Conservation (phyloP, 1,140 invertebrate species). For the Panagrolaimus sp. region DNA sequence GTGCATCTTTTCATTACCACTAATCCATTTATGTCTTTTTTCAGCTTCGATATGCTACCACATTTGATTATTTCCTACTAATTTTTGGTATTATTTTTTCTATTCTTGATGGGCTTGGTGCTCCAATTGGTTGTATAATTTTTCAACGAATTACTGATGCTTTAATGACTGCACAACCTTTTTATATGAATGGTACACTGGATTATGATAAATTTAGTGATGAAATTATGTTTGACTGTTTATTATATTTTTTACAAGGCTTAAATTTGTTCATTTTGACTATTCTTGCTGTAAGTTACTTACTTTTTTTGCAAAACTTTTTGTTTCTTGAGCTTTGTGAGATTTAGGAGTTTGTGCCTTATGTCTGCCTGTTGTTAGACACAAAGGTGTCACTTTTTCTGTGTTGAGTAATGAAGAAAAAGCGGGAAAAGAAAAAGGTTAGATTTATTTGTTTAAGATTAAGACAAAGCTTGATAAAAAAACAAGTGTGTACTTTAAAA, state of each 20-base stretch:
- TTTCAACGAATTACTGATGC: conserved; percentile 15
- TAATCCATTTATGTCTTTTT: background rate
- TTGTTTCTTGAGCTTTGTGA: too few species aligned
- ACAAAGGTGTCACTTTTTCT: background rate
- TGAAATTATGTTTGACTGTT: background rate
- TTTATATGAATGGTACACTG: background rate
- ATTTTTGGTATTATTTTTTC: conserved; percentile 21
- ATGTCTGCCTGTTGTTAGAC: background rate
- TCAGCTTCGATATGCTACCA: conserved; percentile 33
- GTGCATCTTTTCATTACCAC: too few species aligned
- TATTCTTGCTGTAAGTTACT: background rate
- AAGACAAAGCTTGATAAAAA: too few species aligned
- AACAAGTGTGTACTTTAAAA: too few species aligned
- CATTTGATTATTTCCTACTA: conserved; percentile 34
- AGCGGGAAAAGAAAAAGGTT: too few species aligned
- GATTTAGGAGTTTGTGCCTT: too few species aligned
- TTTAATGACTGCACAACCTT: conserved; percentile 7
- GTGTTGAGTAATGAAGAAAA: background rate
- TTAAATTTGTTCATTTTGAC: conserved; percentile 14
- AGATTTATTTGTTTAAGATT: too few species aligned
- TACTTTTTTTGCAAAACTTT: background rate
- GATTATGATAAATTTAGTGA: background rate
- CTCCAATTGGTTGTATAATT: conserved; percentile 10
- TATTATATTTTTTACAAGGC: conserved; percentile 19
- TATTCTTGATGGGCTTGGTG: conserved; percentile 25